These are phyloP conservation scores for Ciconia stormi DNA, from an alignment of 2,113 vertebrate species.

Conservation along the genomic window DNA sequence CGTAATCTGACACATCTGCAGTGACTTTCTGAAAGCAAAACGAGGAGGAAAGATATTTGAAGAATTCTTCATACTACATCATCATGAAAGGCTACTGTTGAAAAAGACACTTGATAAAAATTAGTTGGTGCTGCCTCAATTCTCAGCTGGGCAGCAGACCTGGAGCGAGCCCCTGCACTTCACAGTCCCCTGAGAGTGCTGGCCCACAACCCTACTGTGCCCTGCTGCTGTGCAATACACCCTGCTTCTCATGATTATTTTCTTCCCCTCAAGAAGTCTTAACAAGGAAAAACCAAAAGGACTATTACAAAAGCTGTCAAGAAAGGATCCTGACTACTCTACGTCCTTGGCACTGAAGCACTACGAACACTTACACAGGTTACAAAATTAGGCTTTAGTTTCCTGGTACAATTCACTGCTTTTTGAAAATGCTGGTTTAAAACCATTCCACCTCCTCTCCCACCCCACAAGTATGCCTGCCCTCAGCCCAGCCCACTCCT, in stretches of 20 bases:
- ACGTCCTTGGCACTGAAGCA: not conserved
- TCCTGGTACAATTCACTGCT: not conserved
- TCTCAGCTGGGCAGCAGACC: not conserved
- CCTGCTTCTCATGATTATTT: accelerated
- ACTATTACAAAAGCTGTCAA: not conserved
- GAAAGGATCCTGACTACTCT: not conserved
- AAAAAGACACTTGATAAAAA: not conserved
- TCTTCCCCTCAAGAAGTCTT: not conserved
- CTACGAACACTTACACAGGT: not conserved
- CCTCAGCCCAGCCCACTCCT: not conserved
- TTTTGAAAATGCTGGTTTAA: not conserved
- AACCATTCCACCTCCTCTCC: not conserved
- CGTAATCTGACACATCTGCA: not conserved
- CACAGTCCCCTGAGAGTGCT: not conserved
- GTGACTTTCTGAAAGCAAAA: not conserved
- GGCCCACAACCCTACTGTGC: not conserved
- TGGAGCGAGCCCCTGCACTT: not conserved
- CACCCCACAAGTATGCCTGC: not conserved
- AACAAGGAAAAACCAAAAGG: not conserved
- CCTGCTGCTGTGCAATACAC: not conserved
- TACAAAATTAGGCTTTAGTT: not conserved
- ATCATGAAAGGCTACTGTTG: not conserved
- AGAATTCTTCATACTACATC: accelerated
- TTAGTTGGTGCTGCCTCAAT: not conserved
- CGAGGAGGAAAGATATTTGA: not conserved